These are phyloP conservation scores for Urosaurus nigricauda DNA, from an alignment of 2,797 vertebrate species.

Conservation along the genomic window DNA sequence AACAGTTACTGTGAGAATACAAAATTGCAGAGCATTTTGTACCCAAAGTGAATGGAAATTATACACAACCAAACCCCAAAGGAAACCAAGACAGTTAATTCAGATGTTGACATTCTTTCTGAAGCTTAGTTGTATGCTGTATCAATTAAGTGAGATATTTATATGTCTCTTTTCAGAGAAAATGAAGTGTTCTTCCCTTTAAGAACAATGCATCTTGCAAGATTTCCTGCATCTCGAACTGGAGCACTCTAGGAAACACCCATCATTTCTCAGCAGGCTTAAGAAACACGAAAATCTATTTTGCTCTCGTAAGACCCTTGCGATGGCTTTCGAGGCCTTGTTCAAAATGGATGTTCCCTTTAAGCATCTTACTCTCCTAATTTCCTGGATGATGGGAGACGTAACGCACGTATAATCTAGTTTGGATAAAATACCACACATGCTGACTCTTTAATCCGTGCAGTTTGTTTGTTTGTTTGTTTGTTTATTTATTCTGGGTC, in stretches of 20 bases:
- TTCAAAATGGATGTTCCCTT: constrained; percentile 16
- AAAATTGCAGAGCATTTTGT: not conserved
- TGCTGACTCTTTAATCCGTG: not conserved
- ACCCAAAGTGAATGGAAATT: not conserved
- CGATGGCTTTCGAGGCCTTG: not conserved
- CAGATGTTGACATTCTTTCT: not conserved
- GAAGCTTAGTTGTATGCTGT: not conserved
- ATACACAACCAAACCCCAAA: not conserved
- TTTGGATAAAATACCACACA: not conserved
- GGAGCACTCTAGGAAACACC: not conserved
- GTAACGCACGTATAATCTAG: no score
- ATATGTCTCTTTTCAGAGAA: not conserved
- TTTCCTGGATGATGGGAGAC: not conserved
- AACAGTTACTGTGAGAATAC: constrained; percentile 1
- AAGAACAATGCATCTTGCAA: not conserved
- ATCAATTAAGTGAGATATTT: not conserved
- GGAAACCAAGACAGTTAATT: not conserved
- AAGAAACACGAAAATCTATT: not conserved
- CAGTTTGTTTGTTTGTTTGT: not conserved
- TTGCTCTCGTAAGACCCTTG: not conserved
- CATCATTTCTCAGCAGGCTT: not conserved
- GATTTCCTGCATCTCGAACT: not conserved
- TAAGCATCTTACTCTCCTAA: not conserved
- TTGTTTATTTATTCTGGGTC: not conserved
- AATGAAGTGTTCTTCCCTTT: not conserved